Conservation (phyloP, 2,113 vertebrate species). For the Gallinago jamesoni region DNA sequence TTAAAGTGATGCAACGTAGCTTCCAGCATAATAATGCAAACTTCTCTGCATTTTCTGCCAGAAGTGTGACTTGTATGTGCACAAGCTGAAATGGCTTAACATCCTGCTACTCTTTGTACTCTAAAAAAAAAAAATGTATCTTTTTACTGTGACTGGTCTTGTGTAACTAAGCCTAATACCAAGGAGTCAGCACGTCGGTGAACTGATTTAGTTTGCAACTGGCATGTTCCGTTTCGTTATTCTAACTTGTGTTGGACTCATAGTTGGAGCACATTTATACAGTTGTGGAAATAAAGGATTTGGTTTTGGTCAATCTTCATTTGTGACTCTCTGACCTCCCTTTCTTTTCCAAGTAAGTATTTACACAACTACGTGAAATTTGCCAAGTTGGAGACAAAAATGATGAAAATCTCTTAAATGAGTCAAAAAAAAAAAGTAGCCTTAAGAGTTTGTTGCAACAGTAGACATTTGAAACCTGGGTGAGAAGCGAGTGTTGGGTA, state of each 20-base stretch:
- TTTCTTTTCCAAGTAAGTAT: slow-evolving; percentile 20
- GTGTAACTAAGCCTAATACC: slow-evolving; percentile 76
- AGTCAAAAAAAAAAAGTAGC: not conserved
- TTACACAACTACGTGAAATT: rapidly evolving
- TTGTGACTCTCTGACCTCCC: slow-evolving; percentile 16
- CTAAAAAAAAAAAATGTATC: slow-evolving; percentile 53
- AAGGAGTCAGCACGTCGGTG: slow-evolving; percentile 71
- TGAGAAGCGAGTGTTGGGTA: not conserved
- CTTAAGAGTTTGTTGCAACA: not conserved
- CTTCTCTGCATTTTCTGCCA: slow-evolving; percentile 72
- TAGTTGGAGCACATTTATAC: slow-evolving; percentile 81
- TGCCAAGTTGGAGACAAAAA: rapidly evolving
- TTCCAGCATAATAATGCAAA: slow-evolving; percentile 72
- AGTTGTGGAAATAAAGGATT: slow-evolving; percentile 82
- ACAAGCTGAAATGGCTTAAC: slow-evolving; percentile 77
- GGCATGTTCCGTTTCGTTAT: slow-evolving; percentile 79
- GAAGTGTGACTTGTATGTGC: slow-evolving; percentile 79
- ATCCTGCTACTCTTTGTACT: slow-evolving; percentile 78
- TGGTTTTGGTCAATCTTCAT: slow-evolving; percentile 77
- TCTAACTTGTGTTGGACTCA: slow-evolving; percentile 78
- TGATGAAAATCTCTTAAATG: rapidly evolving
- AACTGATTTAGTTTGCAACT: slow-evolving; percentile 79
- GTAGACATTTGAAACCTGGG: not conserved
- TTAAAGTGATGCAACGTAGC: slow-evolving; percentile 76
- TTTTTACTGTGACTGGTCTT: slow-evolving; percentile 79